A percentile compares a stretch with the other conserved stretches of the same genome.
These are phyloP conservation scores for Arvicanthis niloticus DNA, from an alignment of 2,113 vertebrate genomes.

Conservation along the genomic window DNA sequence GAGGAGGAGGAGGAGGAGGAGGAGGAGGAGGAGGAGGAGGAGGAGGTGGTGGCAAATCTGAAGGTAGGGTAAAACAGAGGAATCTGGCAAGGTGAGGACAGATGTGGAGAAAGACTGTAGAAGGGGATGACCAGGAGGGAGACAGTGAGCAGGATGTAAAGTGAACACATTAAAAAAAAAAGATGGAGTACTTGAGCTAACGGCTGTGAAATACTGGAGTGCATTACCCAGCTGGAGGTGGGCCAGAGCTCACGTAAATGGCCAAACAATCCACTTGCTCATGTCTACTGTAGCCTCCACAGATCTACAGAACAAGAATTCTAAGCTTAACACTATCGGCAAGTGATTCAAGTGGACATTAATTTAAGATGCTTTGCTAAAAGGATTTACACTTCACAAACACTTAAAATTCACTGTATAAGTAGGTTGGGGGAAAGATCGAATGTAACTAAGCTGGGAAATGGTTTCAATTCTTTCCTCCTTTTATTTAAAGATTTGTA, in stretches of 20 bases:
- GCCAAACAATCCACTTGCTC: background rate
- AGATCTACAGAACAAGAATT: background rate
- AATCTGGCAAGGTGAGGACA: background rate
- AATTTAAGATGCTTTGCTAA: slow-evolving; percentile 11
- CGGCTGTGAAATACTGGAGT: background rate
- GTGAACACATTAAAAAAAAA: background rate
- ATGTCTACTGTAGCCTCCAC: background rate
- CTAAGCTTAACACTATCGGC: slow-evolving; percentile 14
- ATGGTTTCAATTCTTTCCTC: slow-evolving; percentile 29
- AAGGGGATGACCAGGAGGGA: no score
- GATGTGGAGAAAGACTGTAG: no score
- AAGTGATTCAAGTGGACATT: background rate
- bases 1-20: no score
- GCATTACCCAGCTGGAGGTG: background rate
- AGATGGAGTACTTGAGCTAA: background rate
- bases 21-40: no score
- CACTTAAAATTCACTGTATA: background rate
- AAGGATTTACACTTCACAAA: background rate
- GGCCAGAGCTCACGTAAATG: background rate
- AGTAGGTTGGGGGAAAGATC: slow-evolving; percentile 10
- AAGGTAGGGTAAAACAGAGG: background rate
- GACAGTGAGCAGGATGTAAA: no score
- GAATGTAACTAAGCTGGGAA: background rate
- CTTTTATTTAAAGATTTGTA: slow-evolving; percentile 38
- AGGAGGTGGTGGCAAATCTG: background rate